Percentiles rank a stretch among this genome's conserved stretches.
phyloP scores from a whole-genome alignment of 1,140 invertebrate genomes.

The Anoplolepis gracilipes region DNA sequence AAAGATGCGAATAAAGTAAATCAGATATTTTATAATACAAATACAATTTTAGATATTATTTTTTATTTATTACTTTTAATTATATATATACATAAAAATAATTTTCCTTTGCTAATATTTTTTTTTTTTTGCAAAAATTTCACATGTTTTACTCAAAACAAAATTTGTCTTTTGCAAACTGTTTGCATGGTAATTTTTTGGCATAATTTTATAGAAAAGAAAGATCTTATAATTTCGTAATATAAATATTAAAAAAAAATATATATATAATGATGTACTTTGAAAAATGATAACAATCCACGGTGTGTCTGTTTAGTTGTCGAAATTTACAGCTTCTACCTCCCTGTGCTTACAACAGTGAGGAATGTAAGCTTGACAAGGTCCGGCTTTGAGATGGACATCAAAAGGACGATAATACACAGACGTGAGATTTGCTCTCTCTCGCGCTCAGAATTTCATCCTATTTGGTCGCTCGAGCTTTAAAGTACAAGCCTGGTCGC shows the following conservation, averaged over 20 bases:
- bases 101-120: not conserved
- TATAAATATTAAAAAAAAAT: not conserved
- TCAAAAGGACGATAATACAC: conserved; percentile 79
- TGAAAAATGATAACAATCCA: not conserved
- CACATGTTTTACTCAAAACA: not conserved
- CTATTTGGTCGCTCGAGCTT: conserved; percentile 68
- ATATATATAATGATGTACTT: not conserved
- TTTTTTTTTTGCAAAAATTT: not conserved
- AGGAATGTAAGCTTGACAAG: conserved; percentile 73
- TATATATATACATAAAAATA: not conserved
- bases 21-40: not conserved
- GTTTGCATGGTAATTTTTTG: not conserved
- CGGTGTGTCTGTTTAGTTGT: not conserved
- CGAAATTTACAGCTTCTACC: conserved; percentile 69
- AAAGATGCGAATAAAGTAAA: not conserved
- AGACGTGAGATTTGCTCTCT: conserved; percentile 63
- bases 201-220: not conserved
- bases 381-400: conserved; percentile 77
- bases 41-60: not conserved
- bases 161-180: not conserved
- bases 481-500: conserved; percentile 59
- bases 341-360: conserved; percentile 68
- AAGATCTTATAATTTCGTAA: not conserved
- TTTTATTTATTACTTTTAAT: too few species aligned
- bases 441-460: conserved; percentile 47